phyloP scores from a whole-genome alignment of 2,113 vertebrate genomes.

The Jaculus jaculus region DNA sequence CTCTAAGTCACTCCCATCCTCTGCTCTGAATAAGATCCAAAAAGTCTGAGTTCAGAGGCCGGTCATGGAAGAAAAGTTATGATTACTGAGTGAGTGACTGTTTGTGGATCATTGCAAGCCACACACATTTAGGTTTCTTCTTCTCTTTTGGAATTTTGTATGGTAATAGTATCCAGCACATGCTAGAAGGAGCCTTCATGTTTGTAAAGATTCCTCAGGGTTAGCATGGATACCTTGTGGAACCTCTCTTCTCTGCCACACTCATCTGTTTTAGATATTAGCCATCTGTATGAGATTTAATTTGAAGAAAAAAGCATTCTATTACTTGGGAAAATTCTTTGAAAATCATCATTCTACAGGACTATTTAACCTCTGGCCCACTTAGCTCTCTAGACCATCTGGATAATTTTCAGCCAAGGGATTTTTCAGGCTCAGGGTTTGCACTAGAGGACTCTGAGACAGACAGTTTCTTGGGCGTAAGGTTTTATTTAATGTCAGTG shows the following conservation, averaged over 20 bases:
- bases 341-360: background rate
- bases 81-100: slow-evolving; percentile 53
- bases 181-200: background rate
- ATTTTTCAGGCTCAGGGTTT: too few relatives aligned
- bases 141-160: background rate
- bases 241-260: background rate
- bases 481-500: too few relatives aligned
- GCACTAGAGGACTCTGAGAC: too few relatives aligned
- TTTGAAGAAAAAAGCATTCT: slow-evolving; percentile 36
- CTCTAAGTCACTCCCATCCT: background rate
- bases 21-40: slow-evolving; percentile 41
- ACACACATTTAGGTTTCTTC: slow-evolving; percentile 1
- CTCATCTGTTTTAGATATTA: slow-evolving; percentile 40
- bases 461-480: too few relatives aligned
- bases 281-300: slow-evolving; percentile 35
- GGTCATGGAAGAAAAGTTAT: slow-evolving; percentile 45
- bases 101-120: slow-evolving; percentile 22
- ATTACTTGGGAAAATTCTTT: slow-evolving; percentile 49
- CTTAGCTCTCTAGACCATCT: slow-evolving; percentile 43
- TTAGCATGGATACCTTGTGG: background rate
- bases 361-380: slow-evolving; percentile 35
- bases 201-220: background rate
- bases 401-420: slow-evolving; percentile 41
- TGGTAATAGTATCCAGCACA: background rate
- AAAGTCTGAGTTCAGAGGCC: slow-evolving; percentile 50